Evolutionary conservation across 2,888 invertebrate species (phyloP).

Genomic region (Limnephilus rhombicus): DNA sequence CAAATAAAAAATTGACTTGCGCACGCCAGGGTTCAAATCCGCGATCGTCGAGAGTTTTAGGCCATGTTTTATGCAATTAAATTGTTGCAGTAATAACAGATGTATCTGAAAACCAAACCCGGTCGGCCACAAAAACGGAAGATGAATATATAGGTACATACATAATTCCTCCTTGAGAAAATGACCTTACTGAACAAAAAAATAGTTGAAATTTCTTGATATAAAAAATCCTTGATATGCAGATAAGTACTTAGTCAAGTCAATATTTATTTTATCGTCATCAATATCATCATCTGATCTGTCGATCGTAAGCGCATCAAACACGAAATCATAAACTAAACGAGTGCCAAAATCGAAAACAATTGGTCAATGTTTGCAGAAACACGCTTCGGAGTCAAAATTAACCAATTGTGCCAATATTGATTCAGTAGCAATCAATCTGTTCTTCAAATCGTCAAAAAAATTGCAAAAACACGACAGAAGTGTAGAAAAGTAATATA

Average conservation of each 20-base stretch:
- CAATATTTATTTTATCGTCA: background rate
- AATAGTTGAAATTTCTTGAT: background rate
- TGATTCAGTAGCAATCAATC: background rate
- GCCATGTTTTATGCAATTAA: too few relatives aligned
- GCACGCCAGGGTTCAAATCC: too few relatives aligned
- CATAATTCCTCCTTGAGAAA: background rate
- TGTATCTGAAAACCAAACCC: too few relatives aligned
- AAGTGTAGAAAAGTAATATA: background rate
- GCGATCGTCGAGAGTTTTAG: too few relatives aligned
- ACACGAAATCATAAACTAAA: background rate
- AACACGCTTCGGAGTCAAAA: background rate
- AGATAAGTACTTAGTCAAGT: too few relatives aligned
- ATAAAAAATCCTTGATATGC: background rate
- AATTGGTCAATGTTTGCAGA: background rate
- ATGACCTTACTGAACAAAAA: background rate
- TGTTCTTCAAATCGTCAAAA: background rate
- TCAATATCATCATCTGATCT: background rate
- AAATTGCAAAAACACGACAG: background rate
- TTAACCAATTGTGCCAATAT: background rate
- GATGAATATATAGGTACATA: too few relatives aligned
- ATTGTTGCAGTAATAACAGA: too few relatives aligned
- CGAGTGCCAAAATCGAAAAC: background rate
- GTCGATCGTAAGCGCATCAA: background rate
- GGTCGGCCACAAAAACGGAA: too few relatives aligned
- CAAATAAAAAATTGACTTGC: too few relatives aligned